Base-by-base conservation (phyloP, 2,797 vertebrate genomes). In the Fundulus diaphanus region DNA sequence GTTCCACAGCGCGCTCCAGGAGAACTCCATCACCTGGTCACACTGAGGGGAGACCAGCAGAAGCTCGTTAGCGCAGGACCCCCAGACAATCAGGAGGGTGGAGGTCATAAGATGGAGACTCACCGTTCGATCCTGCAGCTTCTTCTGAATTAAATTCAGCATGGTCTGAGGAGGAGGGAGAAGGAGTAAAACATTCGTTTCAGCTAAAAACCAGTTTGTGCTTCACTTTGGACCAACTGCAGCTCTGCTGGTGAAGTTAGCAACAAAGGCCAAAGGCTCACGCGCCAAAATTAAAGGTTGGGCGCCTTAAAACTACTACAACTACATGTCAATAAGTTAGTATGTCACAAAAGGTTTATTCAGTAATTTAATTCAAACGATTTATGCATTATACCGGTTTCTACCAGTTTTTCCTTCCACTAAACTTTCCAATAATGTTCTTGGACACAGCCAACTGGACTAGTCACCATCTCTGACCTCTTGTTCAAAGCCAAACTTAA, bases 11-110 rank as follows among this genome's bases (percentile, higher is more conserved):
- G 98, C 98, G 0, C 98, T 99, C 98, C 98, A 99, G 75, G 98
- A 99, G 85, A 99, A 99, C 94, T 99, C 98, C 98, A 99, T 99
- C 85, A 99, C 98, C 93, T 99, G 98, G 88, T 99, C 98, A 67
- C 98, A 99, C 98, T 99, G 77, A 0, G 73, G 7, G 13, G 16
- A 75, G 46, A 77, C 48, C 29, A 59, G 48, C n/a, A 29, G 52
- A 16, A 44, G 12, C 40, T 67, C 40, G 12, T n/a, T 24, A 44
- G 46, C 40, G n/a, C 40, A 24, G 35, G 35, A 20, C 16, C 31
- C 44, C 44, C 44, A 12, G 44, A 46, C 44, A 46, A 46, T 12
- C 44, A 46, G 8, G 42, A 44, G 13, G 42, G 49, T 51, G 49
- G 49, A 22, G 57, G 35, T 42, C 20, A 20, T 49, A 13, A 72